These are phyloP conservation scores for Delichon dasypus DNA, from an alignment of 2,797 vertebrate species.

Conservation along the genomic window DNA sequence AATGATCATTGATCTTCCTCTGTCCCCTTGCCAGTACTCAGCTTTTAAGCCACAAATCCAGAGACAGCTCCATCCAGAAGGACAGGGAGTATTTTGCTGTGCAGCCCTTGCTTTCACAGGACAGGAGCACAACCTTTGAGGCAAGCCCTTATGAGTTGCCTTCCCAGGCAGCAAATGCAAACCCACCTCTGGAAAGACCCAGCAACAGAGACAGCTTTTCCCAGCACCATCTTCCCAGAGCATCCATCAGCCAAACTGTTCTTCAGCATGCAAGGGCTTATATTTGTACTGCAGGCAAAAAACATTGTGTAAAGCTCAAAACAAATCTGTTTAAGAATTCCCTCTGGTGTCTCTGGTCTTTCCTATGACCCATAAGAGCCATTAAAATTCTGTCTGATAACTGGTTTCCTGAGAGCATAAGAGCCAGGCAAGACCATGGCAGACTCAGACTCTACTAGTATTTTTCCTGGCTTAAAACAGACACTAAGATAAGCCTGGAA, in stretches of 20 bases:
- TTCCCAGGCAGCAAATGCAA: background rate
- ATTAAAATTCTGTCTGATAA: conserved; percentile 58
- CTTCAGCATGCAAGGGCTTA: conserved; percentile 9
- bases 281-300: conserved; percentile 19
- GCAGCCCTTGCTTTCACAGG: background rate
- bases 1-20: conserved; percentile 6
- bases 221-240: background rate
- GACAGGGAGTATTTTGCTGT: background rate
- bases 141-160: background rate
- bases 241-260: conserved; percentile 5
- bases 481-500: background rate
- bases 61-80: background rate
- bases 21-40: background rate
- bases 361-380: conserved; percentile 22
- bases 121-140: background rate
- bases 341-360: conserved; percentile 39
- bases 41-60: background rate
- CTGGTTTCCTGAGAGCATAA: background rate
- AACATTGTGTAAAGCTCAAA: background rate
- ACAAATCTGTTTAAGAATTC: conserved; percentile 42
- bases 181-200: background rate
- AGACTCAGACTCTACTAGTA: background rate
- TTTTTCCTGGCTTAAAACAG: conserved; percentile 22
- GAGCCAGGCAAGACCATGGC: background rate
- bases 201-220: conserved; percentile 17